Base-by-base conservation (phyloP, 2,797 vertebrate genomes). In the Coregonus sp. region DNA sequence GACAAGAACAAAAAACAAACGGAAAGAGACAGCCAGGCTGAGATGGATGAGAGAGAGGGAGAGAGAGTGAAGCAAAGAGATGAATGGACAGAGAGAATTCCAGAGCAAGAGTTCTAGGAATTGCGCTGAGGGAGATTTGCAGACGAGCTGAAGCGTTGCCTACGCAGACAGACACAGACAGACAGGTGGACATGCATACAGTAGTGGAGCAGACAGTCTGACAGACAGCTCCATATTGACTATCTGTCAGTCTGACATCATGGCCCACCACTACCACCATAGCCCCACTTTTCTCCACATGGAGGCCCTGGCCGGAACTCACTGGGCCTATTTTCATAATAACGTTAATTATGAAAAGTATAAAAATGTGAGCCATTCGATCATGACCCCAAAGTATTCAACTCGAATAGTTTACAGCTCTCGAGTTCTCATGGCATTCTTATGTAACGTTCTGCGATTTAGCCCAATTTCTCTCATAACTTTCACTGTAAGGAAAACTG, bases 121-220 rank as follows among this genome's bases (percentile, higher is more conserved):
- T 47, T 47, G 40, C 7, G 40, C 40, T 47, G 40, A 47, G 40
- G 52, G 70, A 76, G 77, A 84, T 81, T 83, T 73, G 75, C 75
- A 63, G 67, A 73, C 67, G 33, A 78, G 52, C 37, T 20, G 40
- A 77, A 63, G 70, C 71, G 61, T 71, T 73, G 63, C 5, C 52
- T 15, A 18, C 5, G 16, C 52, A n/a, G 52, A n/a, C 16, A 56
- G 16, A 54, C 16, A 9, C 37, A 7, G 37, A 6, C 37, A 7
- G 37, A 7, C 40, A 9, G 40, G 6, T 6, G 37, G 37, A 40
- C 37, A 40, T 5, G 7, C 0, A 40, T 1, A 40, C 37, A 40
- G 35, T 37, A 37, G 35, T 37, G 35, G 35, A 37, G 35, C 35
- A 40, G 37, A 40, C 37, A 7, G 37, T 7, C 37, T 5, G 37